phyloP scores from a whole-genome alignment of 2,113 vertebrate species.

The Gopherus flavomarginatus region DNA sequence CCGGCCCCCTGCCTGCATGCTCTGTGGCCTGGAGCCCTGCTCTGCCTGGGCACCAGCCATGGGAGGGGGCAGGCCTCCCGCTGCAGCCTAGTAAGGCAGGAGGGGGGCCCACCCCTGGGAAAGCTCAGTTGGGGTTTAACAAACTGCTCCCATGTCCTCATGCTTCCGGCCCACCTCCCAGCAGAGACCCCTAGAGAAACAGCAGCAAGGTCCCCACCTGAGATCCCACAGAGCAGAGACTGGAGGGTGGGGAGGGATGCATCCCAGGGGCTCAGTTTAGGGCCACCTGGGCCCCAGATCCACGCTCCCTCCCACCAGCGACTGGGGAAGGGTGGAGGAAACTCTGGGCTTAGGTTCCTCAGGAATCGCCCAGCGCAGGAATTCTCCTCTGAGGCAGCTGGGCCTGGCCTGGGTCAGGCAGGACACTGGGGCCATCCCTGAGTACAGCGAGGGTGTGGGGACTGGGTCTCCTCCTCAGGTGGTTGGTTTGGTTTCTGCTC shows the following conservation, averaged over 20 bases:
- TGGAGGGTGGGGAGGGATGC: not conserved
- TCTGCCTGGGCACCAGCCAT: not conserved
- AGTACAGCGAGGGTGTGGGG: not conserved
- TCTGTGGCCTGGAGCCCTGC: too few species aligned
- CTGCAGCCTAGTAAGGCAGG: not conserved
- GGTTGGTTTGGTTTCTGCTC: not conserved
- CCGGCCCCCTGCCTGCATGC: too few species aligned
- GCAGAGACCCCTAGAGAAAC: not conserved
- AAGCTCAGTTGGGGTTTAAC: not conserved
- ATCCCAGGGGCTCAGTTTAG: conserved; percentile 63
- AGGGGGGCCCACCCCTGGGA: too few species aligned
- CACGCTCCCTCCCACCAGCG: not conserved
- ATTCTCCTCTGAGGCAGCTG: not conserved
- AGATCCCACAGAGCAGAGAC: not conserved
- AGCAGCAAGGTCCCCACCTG: conserved; percentile 4
- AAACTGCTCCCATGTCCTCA: not conserved
- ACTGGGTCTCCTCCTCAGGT: not conserved
- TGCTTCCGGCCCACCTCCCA: not conserved
- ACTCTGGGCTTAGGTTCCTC: not conserved
- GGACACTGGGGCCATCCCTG: not conserved
- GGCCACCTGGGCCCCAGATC: conserved; percentile 19
- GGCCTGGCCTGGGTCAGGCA: not conserved
- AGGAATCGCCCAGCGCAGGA: not conserved
- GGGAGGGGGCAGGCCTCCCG: not conserved
- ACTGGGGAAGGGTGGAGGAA: not conserved